Evolutionary conservation across 2,797 vertebrate species (phyloP).

Genomic region (Coluber constrictor): DNA sequence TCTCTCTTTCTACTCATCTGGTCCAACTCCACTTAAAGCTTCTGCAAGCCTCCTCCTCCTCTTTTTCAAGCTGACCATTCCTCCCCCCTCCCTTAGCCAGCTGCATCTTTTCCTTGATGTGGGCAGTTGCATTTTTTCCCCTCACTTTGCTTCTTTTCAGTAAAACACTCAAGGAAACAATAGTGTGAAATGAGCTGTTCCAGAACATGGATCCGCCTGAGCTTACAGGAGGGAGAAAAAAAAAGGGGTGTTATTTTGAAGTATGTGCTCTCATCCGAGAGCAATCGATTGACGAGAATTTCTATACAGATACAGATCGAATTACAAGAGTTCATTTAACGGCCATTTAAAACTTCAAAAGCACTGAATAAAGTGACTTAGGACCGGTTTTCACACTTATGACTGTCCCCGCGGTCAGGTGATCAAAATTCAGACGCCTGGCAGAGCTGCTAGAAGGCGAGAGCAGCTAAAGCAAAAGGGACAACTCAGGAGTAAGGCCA

Average conservation of each 20-base stretch:
- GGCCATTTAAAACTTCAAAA: too few species aligned
- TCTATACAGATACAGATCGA: neutral
- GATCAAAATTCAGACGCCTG: too few species aligned
- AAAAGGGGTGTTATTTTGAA: neutral
- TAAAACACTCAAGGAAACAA: slow-evolving; percentile 18
- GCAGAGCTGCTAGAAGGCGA: too few species aligned
- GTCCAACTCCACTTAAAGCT: neutral
- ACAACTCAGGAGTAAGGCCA: too few species aligned
- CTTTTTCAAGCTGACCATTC: neutral
- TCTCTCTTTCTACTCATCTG: neutral
- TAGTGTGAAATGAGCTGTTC: neutral
- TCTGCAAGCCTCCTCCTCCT: too few species aligned
- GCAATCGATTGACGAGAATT: neutral
- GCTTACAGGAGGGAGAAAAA: neutral
- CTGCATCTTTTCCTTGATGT: neutral
- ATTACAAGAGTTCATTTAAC: too few species aligned
- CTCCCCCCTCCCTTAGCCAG: neutral
- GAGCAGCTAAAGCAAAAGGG: too few species aligned
- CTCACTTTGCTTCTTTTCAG: slow-evolving; percentile 10
- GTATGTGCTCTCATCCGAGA: too few species aligned
- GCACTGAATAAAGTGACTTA: too few species aligned
- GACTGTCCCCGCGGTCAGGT: too few species aligned
- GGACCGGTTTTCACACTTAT: too few species aligned
- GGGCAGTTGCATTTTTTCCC: slow-evolving; percentile 19
- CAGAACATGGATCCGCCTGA: neutral